These are phyloP conservation scores for Cydia fagiglandana DNA, from an alignment of 1,140 invertebrate genomes.

Conservation along the genomic window DNA sequence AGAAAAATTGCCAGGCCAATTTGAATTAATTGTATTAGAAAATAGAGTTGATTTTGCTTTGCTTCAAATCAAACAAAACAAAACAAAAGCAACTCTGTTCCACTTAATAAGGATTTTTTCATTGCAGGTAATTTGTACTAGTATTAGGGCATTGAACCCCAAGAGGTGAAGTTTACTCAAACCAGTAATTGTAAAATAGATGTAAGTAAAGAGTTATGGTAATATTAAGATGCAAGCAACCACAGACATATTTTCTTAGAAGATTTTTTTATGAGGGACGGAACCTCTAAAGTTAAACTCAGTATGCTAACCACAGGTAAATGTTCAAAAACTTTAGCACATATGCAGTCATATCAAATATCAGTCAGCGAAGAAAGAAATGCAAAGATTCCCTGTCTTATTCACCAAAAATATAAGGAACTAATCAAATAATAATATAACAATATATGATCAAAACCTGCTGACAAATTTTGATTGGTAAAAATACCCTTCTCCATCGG, in stretches of 20 bases:
- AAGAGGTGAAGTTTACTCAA: no score
- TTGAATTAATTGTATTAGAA: no score
- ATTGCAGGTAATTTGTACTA: no score
- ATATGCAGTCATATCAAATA: slow-evolving; percentile 23
- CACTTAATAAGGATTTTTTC: no score
- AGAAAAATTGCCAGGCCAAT: no score
- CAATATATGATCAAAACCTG: neutral
- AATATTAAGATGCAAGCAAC: no score
- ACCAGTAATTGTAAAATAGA: no score
- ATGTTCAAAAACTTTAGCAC: slow-evolving; percentile 26
- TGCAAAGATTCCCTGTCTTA: slow-evolving; percentile 46
- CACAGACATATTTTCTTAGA: neutral
- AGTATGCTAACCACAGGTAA: slow-evolving; percentile 13
- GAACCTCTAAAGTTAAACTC: neutral
- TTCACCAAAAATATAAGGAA: slow-evolving; percentile 19
- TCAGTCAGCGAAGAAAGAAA: slow-evolving; percentile 28
- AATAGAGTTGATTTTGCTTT: no score
- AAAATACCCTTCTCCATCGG: neutral
- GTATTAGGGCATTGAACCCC: no score
- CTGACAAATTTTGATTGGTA: neutral
- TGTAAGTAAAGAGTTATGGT: no score
- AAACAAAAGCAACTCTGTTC: no score
- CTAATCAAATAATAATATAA: neutral
- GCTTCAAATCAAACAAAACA: no score
- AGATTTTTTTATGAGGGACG: neutral